Evolutionary conservation across 1,140 invertebrate species (phyloP), one percentile per base, ranked within the genome.

Genomic region (Episyrphus balteatus): DNA sequence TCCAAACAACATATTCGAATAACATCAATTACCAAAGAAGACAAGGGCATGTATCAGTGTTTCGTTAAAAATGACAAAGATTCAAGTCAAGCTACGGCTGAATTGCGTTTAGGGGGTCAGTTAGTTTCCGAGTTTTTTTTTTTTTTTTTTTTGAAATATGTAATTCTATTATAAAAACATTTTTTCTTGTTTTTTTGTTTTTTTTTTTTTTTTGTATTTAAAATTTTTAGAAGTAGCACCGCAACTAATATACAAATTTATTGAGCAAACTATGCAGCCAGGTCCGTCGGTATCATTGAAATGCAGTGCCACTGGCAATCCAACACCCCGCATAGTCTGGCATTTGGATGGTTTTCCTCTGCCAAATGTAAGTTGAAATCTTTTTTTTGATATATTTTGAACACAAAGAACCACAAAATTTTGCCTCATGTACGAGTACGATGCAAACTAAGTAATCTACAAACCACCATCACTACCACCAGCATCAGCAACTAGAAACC

Each of bases 1-100:
- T 66, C 70, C 14, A 68, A 72, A 31, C 75, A 74, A 49, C 68
- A 74, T 44, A 73, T 84, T 52, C 71, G 73, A 45, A 77, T 88
- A 17, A 75, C 75, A 44, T 75, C 78, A 14, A 81, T 88, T 2
- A 74, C 75, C 38, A 75, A 81, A 32, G 79, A 84, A 34, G 85
- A 89, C 57, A 75, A 80, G 36, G 87, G 86, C 18, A 86, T 90
- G 80, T 90, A 88, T 71, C 87, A 91, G 64, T 89, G 87, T 60
- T 77, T 88, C 51, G 80, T 82, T 1, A 75, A 77, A 46, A 78
- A 83, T 49, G 82, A 83, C 51, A 58, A 78, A 42, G 80, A 84
- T 51, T 80, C 77, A 42, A 77, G 78, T 2, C 83, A 88, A 56
- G 83, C 78, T 7, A 77, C 82, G 1, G 81, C 82, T 3, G 81